Evolutionary conservation across 2,797 vertebrate species (phyloP), one percentile per base, ranked within the genome.

Genomic region (Amphiprion clarkii): DNA sequence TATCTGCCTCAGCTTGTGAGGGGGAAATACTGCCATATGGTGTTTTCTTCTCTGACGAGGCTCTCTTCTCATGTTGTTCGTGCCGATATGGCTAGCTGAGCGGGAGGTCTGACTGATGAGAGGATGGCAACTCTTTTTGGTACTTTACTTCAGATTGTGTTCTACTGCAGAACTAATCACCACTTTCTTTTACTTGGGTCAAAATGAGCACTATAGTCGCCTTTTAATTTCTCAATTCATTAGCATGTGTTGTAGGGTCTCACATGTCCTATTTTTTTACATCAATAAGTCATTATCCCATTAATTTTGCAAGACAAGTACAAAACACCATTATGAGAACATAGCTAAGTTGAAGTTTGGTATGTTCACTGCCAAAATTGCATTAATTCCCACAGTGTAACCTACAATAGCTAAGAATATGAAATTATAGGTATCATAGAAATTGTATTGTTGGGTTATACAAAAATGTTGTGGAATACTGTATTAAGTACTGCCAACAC

Each of bases 11-110:
- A 54, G 74, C 69, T 80, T 64, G 44, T 57, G 72, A 76, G 29
- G n/a, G 58, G 71, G 64, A 78, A 80, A 82, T 13, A 56, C 52
- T 61, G 67, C 85, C 87, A 92, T 89, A 88, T 89, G 87, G 86
- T 73, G 82, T 78, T 84, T 90, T 88, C 78, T 76, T 78, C 81
- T 68, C 68, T 40, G 69, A 83, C 19, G 56, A 80, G 52, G 73
- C 66, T 53, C 54, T 80, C 68, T 83, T 90, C 83, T 85, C 82
- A 78, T 79, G 79, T 86, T 31, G 52, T 72, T 84, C 71, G 74
- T 81, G 68, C 67, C 48, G 75, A 82, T 84, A 82, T 75, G 83
- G 68, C 70, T 62, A 39, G 64, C 78, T 73, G 77, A 31, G 74
- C 53, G 72, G 82, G 87, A 74, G 31, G 81, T 79, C 85, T 74